phyloP scores from a whole-genome alignment of 2,888 invertebrate species.

The Chaetogeoica ovagalla region DNA sequence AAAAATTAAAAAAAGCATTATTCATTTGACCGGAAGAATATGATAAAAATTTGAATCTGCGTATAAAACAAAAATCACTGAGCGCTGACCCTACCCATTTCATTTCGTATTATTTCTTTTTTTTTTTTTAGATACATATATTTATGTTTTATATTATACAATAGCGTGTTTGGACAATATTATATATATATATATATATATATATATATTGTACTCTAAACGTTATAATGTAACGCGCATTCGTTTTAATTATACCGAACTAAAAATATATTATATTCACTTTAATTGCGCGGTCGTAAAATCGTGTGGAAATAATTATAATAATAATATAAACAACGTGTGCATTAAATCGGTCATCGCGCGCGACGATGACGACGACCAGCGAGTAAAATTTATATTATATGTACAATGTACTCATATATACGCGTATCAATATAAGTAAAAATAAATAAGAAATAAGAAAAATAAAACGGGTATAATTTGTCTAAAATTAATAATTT shows the following conservation, averaged over 20 bases:
- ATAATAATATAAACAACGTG: neutral
- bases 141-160: too few relatives aligned
- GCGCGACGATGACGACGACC: neutral
- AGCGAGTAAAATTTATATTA: neutral
- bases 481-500: slow-evolving; percentile 14
- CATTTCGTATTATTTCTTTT: too few relatives aligned
- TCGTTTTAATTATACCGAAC: neutral
- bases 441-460: neutral
- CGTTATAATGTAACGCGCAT: too few relatives aligned
- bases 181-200: too few relatives aligned
- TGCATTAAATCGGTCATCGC: neutral
- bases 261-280: neutral
- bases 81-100: too few relatives aligned
- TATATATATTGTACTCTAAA: too few relatives aligned
- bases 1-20: too few relatives aligned
- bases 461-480: slow-evolving; percentile 12
- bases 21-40: too few relatives aligned
- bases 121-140: too few relatives aligned
- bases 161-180: too few relatives aligned
- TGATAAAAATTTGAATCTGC: too few relatives aligned
- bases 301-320: slow-evolving; percentile 1
- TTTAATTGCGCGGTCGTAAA: neutral
- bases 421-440: neutral
- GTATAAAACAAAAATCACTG: too few relatives aligned
- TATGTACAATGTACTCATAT: neutral